phyloP scores from a whole-genome alignment of 1,140 invertebrate species.

The Drosophila ambigua region DNA sequence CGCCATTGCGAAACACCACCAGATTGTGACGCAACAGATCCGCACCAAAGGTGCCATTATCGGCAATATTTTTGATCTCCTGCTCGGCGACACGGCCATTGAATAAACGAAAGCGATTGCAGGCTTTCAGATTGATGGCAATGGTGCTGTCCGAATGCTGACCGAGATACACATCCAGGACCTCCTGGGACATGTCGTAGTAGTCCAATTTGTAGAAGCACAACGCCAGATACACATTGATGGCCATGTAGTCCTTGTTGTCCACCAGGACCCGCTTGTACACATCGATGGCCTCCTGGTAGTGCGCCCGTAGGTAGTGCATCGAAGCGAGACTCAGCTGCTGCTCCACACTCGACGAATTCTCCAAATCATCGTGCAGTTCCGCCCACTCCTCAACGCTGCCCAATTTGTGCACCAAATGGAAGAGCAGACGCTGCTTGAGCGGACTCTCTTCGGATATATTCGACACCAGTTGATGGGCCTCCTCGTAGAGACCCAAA shows the following conservation, averaged over 20 bases:
- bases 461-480: conserved; percentile 86
- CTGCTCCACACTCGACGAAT: conserved; percentile 96
- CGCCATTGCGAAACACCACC: conserved; percentile 97
- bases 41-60: conserved; percentile 94
- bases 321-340: conserved; percentile 98
- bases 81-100: conserved; percentile 97
- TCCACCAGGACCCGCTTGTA: conserved; percentile 97
- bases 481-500: conserved; percentile 91
- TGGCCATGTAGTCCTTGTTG: conserved; percentile 96
- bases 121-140: conserved; percentile 96
- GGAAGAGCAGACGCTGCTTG: conserved; percentile 93
- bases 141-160: conserved; percentile 97
- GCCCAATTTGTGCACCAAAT: conserved; percentile 96
- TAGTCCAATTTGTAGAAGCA: conserved; percentile 99
- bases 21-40: conserved; percentile 98
- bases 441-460: conserved; percentile 85
- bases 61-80: conserved; percentile 91
- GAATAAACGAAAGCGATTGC: conserved; percentile 91
- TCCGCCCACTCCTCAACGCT: conserved; percentile 93
- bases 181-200: conserved; percentile 96
- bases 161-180: conserved; percentile 96
- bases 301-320: conserved; percentile 97
- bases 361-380: conserved; percentile 92
- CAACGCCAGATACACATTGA: conserved; percentile 98
- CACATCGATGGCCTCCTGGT: conserved; percentile 99